Percentiles rank a stretch among this genome's conserved stretches.
phyloP scores from a whole-genome alignment of 2,113 vertebrate species.

The Diadophis punctatus region DNA sequence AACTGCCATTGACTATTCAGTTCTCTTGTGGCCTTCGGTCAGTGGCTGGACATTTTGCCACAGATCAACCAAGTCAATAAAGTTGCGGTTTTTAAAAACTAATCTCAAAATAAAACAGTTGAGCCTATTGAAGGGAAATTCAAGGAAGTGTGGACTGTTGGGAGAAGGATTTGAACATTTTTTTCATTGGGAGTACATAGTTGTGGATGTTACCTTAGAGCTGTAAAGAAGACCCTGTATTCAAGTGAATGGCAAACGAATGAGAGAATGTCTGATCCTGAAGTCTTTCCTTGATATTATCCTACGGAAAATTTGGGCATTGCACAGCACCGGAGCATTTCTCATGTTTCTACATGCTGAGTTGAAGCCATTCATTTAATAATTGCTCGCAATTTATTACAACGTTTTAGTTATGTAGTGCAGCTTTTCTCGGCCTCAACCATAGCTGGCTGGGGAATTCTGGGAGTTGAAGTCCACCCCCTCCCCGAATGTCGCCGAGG shows the following conservation, averaged over 20 bases:
- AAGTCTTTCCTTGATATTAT: background rate
- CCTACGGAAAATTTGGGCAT: background rate
- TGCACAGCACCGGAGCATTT: background rate
- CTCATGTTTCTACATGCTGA: background rate
- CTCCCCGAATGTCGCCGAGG: background rate
- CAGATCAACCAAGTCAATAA: constrained; percentile 19
- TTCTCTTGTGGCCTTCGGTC: background rate
- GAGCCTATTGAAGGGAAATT: background rate
- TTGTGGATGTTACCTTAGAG: background rate
- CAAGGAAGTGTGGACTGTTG: background rate
- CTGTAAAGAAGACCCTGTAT: background rate
- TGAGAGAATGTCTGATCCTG: background rate
- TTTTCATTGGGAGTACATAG: background rate
- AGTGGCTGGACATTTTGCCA: constrained; percentile 14
- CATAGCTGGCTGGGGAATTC: background rate
- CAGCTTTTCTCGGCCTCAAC: background rate
- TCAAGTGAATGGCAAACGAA: background rate
- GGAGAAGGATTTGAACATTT: background rate
- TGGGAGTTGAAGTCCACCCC: background rate
- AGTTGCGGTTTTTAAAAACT: constrained; percentile 1
- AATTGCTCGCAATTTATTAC: background rate
- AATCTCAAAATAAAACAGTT: constrained; percentile 20
- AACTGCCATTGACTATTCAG: background rate
- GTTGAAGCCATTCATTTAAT: background rate
- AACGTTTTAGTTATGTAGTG: background rate